Evolutionary conservation across 1,140 invertebrate genomes (phyloP).

Genomic region (Cherax quadricarinatus): DNA sequence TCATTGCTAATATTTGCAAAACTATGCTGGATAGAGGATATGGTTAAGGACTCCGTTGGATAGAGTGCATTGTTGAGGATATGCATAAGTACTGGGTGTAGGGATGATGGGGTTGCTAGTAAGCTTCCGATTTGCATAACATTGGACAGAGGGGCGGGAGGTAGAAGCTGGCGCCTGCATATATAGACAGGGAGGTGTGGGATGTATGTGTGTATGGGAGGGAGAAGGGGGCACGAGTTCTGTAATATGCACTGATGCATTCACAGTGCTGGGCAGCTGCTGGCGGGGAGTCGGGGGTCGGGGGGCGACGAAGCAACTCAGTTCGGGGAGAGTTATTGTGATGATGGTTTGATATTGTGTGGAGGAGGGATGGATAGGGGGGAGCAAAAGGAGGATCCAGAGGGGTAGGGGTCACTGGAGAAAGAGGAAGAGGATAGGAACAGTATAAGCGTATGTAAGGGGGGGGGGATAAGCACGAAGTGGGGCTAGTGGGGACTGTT

Average conservation of each 20-base stretch:
- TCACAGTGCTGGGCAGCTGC: conserved; percentile 12
- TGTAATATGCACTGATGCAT: conserved; percentile 47
- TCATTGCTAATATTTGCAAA: too few species aligned
- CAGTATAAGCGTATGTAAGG: background rate
- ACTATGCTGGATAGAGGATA: too few species aligned
- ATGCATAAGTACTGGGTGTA: background rate
- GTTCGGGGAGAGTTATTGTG: background rate
- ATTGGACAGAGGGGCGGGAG: background rate
- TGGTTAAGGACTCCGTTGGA: background rate
- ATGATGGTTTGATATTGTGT: background rate
- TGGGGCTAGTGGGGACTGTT: too few species aligned
- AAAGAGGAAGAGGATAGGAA: background rate
- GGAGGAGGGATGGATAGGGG: background rate
- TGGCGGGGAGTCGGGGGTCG: background rate
- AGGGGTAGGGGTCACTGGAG: background rate
- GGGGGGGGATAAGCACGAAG: too few species aligned
- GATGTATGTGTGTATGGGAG: background rate
- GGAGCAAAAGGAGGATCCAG: conserved; percentile 10
- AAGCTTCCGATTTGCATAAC: conserved; percentile 57
- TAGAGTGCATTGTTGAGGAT: conserved; percentile 39
- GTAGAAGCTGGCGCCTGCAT: too few species aligned
- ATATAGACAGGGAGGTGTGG: too few species aligned
- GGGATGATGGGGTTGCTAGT: background rate
- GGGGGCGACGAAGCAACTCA: background rate
- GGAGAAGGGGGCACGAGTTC: conserved; percentile 27